Base-by-base conservation (phyloP, 1,140 invertebrate genomes). In the Euura lappo region DNA sequence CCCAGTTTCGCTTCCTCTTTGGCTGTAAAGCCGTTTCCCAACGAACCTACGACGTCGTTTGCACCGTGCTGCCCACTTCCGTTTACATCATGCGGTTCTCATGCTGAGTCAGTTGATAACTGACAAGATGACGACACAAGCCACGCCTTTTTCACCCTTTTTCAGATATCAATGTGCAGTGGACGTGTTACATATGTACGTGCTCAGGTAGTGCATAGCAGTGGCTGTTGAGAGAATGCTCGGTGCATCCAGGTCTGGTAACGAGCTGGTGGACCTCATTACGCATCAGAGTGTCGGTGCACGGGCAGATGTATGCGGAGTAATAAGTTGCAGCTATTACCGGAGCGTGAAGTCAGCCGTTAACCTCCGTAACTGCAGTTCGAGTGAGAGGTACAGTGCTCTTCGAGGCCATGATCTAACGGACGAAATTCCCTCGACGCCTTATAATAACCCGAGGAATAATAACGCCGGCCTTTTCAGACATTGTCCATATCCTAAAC, bases 311-410 rank as follows among this genome's bases (percentile, higher is more conserved):
- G 66, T 7, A 3, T 68, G 66, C 28, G 3, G 66, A 10, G 66
- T 44, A 68, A 68, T 68, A 68, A 68, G 66, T 68, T 68, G 11
- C 66, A 11, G 66, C 66, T 44, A 68, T 68, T 68, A 68, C 8
- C 8, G 44, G 8, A 68, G 11, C 66, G 66, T 42, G 42, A 68
- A 68, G 66, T 11, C 11, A 44, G 66, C 8, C 13, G 44, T 7
- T 42, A 11, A 42, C 66, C 42, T 44, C 66, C 42, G 3, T 4
- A 3, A 4, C 8, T 60, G 3, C 6, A 51, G 47, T 6, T 11
- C 51, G 51, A 60, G 3, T 8, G 13, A n/a, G 51, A 8, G 5
- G 51, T 60, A 8, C 51, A n/a, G 51, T 11, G 51, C 13, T 60
- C 3, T 8, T 6, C 3, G 51, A 60, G 51, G 51, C 13, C 13